Base-by-base conservation (phyloP, 2,113 vertebrate species). In the Podarcis muralis region DNA sequence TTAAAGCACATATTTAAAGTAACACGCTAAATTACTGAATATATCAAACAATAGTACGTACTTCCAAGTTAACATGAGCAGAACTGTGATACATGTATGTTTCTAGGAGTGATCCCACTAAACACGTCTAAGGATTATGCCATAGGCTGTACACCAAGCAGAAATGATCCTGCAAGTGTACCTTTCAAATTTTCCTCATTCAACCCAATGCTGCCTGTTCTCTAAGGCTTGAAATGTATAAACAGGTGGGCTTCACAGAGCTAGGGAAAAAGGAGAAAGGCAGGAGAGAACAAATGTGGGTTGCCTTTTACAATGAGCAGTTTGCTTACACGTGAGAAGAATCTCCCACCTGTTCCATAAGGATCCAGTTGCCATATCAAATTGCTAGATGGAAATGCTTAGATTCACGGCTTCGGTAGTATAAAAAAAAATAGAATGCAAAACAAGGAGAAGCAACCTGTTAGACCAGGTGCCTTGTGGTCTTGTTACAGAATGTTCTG, bases 391-490 rank as follows among this genome's bases (percentile, higher is more conserved):
- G 66, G 40, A 84, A 87, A 68, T 65, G 20, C 22, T 37, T 84
- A 57, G 81, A 84, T 68, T 35, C 37, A 69, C 59, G 25, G 40
- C 40, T 69, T 69, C 69, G 40, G 78, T 37, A 84, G 81, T 27
- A 53, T 53, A 88, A 84, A 88, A 88, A 88, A 78, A 69, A 53
- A 53, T 78, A 84, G 48, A 78, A 84, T 78, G 74, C 59, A 76
- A 78, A 68, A 84, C 30, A 57, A 78, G 16, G 40, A 57, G 22
- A 5, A 53, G n/a, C 78, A 82, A 68, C 59, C 40, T 86, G 71
- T 82, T 86, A 76, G 69, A 77, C 72, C n/a, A 86, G 79, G 62
- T 90, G 84, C 32, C 32, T 76, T 82, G 40, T 69, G 15, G 23
- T 86, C 43, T 76, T 75, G 62, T 59, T 90, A 86, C 72, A 86